Evolutionary conservation across 1,140 invertebrate genomes (phyloP).

Genomic region (Bombus consobrinus): DNA sequence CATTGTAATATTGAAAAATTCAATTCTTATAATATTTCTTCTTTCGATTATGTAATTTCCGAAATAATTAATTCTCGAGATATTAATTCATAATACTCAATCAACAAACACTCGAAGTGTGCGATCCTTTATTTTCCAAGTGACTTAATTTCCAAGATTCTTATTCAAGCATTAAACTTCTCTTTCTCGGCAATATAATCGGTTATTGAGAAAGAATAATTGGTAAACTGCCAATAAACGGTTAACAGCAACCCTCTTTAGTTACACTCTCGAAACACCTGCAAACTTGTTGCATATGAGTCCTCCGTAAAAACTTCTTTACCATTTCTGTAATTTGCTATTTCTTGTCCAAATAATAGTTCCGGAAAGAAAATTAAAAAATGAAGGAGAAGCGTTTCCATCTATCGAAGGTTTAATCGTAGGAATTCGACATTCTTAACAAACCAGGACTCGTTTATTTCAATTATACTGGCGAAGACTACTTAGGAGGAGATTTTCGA

Average conservation of each 20-base stretch:
- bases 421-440: neutral
- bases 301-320: neutral
- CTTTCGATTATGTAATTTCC: too few relatives aligned
- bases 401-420: neutral
- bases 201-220: too few relatives aligned
- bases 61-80: too few relatives aligned
- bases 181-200: too few relatives aligned
- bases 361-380: neutral
- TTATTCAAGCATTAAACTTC: too few relatives aligned
- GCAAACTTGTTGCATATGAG: neutral
- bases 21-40: too few relatives aligned
- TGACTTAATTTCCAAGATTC: too few relatives aligned
- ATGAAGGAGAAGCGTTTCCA: neutral
- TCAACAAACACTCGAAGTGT: too few relatives aligned
- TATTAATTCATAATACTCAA: too few relatives aligned
- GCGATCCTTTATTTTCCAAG: too few relatives aligned
- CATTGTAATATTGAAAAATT: too few relatives aligned
- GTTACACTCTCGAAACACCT: neutral
- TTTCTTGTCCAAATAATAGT: neutral
- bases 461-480: neutral
- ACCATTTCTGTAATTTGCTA: neutral
- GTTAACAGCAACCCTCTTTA: neutral
- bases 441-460: neutral
- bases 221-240: neutral
- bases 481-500: too few relatives aligned